Conservation (phyloP, 2,797 vertebrate genomes). For the Malurus splendens region DNA sequence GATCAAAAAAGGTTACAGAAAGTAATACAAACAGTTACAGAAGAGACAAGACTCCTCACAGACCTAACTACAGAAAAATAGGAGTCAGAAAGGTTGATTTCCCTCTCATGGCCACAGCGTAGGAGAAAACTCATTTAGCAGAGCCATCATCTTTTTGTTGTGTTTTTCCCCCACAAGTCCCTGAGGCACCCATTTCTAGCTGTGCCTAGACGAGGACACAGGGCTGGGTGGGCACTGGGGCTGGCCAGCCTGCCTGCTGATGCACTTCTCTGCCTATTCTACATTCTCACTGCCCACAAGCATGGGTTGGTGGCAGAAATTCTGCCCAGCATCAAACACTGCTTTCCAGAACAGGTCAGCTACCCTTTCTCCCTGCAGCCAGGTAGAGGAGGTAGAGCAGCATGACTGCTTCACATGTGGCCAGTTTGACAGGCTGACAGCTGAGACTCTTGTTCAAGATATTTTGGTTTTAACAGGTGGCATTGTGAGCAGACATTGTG, state of each 20-base stretch:
- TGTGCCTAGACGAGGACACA: not conserved
- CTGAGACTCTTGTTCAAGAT: not conserved
- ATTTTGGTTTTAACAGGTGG: not conserved
- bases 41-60: not conserved
- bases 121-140: not conserved
- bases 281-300: not conserved
- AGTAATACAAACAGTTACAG: not conserved
- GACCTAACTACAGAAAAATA: not conserved
- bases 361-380: not conserved
- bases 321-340: not conserved
- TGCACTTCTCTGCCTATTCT: not conserved
- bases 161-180: not conserved
- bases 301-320: not conserved
- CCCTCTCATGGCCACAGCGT: not conserved
- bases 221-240: not conserved
- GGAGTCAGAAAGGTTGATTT: not conserved
- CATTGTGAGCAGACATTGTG: fast-evolving
- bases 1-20: not conserved
- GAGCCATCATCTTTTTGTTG: not conserved
- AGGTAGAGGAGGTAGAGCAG: not conserved
- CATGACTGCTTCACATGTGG: not conserved
- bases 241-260: not conserved
- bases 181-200: not conserved
- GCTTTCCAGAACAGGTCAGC: not conserved
- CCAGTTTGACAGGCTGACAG: not conserved